Conservation (phyloP, 23 tunicate genomes). For the Ciona savignyi region DNA sequence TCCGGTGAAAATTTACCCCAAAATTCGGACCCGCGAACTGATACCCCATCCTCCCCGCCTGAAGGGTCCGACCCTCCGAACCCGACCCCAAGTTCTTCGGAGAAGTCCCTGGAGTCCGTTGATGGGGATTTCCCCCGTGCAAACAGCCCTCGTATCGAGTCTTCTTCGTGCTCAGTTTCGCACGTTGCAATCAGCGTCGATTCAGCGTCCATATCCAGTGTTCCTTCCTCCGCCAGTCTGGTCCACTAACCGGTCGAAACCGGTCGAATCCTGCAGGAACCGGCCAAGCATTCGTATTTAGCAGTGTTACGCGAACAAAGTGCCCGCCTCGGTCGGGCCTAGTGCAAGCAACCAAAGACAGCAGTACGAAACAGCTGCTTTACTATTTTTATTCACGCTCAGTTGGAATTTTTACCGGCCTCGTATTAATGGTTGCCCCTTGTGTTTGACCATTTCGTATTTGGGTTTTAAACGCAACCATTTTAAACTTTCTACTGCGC, state of each 20-base stretch:
- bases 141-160: not conserved
- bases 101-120: not conserved
- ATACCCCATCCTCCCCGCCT: too few relatives aligned
- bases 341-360: not conserved
- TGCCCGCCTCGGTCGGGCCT: not conserved
- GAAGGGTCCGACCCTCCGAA: too few relatives aligned
- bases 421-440: too few relatives aligned
- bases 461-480: too few relatives aligned
- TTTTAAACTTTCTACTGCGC: too few relatives aligned
- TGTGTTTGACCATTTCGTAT: too few relatives aligned
- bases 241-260: not conserved
- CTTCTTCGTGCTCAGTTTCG: not conserved
- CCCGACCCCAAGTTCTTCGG: not conserved
- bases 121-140: not conserved
- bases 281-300: not conserved
- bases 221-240: not conserved
- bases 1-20: not conserved
- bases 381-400: too few relatives aligned
- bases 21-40: not conserved
- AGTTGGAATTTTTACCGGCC: too few relatives aligned
- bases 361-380: not conserved
- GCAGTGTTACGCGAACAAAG: not conserved
- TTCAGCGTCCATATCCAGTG: not conserved
- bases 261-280: not conserved
- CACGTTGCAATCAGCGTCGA: conserved; percentile 1